Conservation (phyloP, 2,888 invertebrate genomes). For the Germaria angustata region DNA sequence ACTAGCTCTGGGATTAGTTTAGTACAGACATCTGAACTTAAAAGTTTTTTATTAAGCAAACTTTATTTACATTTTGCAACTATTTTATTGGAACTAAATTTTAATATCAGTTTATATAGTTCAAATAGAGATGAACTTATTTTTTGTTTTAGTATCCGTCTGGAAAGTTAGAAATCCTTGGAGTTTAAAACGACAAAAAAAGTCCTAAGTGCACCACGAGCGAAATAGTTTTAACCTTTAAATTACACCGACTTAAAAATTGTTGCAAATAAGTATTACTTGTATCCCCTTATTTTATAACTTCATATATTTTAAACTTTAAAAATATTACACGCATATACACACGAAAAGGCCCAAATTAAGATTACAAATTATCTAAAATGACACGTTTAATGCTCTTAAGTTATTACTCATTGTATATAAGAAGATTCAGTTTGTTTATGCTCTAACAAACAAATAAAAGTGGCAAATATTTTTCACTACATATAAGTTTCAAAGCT, state of each 20-base stretch:
- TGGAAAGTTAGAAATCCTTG: background rate
- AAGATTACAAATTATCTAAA: background rate
- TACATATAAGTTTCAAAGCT: constrained; percentile 24
- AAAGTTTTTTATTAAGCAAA: too few relatives aligned
- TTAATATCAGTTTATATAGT: too few relatives aligned
- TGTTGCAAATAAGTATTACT: background rate
- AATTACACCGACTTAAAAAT: background rate
- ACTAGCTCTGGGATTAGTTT: too few relatives aligned
- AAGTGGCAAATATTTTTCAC: constrained; percentile 19
- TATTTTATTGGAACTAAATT: too few relatives aligned
- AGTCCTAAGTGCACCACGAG: background rate
- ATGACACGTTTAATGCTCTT: constrained; percentile 31
- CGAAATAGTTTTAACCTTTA: background rate
- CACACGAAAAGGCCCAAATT: background rate
- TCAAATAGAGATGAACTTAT: too few relatives aligned
- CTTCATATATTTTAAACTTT: background rate
- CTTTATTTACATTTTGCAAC: too few relatives aligned
- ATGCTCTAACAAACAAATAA: background rate
- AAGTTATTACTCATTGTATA: constrained; percentile 22
- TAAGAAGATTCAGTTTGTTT: background rate
- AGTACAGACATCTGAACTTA: too few relatives aligned
- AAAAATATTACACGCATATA: too few relatives aligned
- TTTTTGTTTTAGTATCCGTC: too few relatives aligned
- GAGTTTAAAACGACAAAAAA: background rate
- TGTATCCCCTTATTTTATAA: background rate